A percentile compares a stretch with the other conserved stretches of the same genome.
phyloP scores from a whole-genome alignment of 2,888 invertebrate genomes.

The Ypsolopha sequella region DNA sequence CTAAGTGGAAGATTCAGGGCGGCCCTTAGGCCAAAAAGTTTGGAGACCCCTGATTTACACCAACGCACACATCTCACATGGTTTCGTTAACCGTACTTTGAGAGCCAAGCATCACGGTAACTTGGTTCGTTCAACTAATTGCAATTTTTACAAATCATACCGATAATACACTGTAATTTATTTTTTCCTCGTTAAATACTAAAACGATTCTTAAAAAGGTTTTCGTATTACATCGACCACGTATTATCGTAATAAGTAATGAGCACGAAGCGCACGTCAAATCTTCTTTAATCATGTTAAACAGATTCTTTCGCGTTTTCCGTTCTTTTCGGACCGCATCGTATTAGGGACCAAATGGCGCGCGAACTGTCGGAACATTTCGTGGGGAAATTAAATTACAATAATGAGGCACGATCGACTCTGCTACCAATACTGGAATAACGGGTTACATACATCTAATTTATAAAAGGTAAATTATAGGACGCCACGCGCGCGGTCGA shows the following conservation, averaged over 20 bases:
- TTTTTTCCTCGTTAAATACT: constrained; percentile 34
- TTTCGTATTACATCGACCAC: constrained; percentile 33
- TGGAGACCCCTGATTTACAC: too few species aligned
- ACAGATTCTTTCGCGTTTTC: constrained; percentile 43
- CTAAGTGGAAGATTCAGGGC: too few species aligned
- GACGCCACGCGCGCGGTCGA: constrained; percentile 46
- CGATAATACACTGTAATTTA: constrained; percentile 28
- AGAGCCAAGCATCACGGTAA: background rate
- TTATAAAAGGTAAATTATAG: constrained; percentile 60
- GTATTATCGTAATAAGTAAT: constrained; percentile 62
- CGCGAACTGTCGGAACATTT: constrained; percentile 31
- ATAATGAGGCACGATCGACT: constrained; percentile 58
- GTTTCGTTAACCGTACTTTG: background rate
- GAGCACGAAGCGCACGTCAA: constrained; percentile 58
- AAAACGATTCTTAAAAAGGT: constrained; percentile 20
- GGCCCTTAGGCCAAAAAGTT: too few species aligned
- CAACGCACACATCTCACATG: background rate
- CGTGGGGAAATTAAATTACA: constrained; percentile 62
- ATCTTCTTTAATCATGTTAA: constrained; percentile 40
- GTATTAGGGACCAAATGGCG: constrained; percentile 59
- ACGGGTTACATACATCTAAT: constrained; percentile 60
- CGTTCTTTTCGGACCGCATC: constrained; percentile 29
- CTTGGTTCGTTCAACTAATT: background rate
- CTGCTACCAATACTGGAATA: constrained; percentile 56
- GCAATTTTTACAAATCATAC: background rate